Evolutionary conservation across 2,113 vertebrate species (phyloP).

Genomic region (Gnathochromis pfefferi): DNA sequence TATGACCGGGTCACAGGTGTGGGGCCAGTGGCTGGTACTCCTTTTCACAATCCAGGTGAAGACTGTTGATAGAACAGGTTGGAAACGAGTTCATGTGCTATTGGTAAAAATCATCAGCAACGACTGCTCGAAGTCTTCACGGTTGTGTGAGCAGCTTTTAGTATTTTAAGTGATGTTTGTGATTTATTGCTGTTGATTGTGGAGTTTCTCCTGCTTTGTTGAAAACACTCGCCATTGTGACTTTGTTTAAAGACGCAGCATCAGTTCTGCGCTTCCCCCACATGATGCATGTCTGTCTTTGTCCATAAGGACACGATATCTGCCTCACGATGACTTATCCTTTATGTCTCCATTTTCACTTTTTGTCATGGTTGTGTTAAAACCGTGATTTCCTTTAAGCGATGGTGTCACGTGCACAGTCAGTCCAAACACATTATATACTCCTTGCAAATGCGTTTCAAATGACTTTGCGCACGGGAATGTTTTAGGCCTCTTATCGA

Average conservation of each 20-base stretch:
- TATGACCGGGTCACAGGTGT: background rate
- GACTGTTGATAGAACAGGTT: background rate
- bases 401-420: accelerated
- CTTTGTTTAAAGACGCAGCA: background rate
- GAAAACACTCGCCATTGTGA: accelerated
- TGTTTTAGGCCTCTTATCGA: background rate
- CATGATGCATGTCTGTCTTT: background rate
- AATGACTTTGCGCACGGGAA: background rate
- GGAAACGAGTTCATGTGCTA: background rate
- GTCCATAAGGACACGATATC: background rate
- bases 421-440: background rate
- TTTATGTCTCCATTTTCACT: background rate
- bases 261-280: background rate
- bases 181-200: background rate
- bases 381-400: background rate
- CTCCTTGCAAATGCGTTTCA: background rate
- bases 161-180: background rate
- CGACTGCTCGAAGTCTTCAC: background rate
- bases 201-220: background rate
- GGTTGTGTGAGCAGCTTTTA: background rate
- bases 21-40: background rate
- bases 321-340: background rate
- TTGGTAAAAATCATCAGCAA: background rate
- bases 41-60: background rate
- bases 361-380: background rate